phyloP scores from a whole-genome alignment of 1,140 invertebrate species.

The Zelostemma sp. region DNA sequence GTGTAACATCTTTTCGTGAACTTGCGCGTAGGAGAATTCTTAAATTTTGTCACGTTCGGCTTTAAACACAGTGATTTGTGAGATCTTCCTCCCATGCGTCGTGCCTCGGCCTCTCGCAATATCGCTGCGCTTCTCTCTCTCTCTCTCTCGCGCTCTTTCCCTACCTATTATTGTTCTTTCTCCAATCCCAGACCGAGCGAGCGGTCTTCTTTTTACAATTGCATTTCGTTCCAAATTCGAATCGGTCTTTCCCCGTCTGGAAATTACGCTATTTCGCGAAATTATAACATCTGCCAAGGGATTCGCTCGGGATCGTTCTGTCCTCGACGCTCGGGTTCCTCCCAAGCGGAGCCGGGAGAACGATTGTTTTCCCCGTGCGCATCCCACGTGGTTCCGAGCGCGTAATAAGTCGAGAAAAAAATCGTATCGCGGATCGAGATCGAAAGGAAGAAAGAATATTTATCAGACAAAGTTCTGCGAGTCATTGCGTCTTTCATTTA shows the following conservation, averaged over 20 bases:
- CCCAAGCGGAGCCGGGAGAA: constrained; percentile 14
- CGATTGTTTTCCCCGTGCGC: constrained; percentile 55
- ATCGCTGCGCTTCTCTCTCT: constrained; percentile 43
- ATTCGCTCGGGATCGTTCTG: constrained; percentile 35
- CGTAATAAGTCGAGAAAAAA: constrained; percentile 54
- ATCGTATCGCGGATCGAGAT: constrained; percentile 44
- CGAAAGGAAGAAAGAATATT: constrained; percentile 39
- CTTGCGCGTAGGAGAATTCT: constrained; percentile 56
- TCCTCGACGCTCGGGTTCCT: constrained; percentile 31
- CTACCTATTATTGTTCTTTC: constrained; percentile 39
- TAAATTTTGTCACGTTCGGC: constrained; percentile 71
- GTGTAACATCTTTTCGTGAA: constrained; percentile 13
- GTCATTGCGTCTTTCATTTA: constrained; percentile 38
- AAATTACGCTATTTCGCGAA: constrained; percentile 66
- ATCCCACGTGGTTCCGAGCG: constrained; percentile 26
- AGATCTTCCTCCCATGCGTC: constrained; percentile 55
- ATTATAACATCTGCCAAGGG: constrained; percentile 67
- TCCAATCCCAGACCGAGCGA: constrained; percentile 22
- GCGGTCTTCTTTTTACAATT: constrained; percentile 48
- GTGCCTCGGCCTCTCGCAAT: constrained; percentile 60
- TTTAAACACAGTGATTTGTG: constrained; percentile 71
- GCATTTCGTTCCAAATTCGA: constrained; percentile 54
- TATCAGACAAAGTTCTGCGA: constrained; percentile 37
- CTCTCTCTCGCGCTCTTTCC: constrained; percentile 18
- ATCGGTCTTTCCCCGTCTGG: constrained; percentile 50